phyloP scores from a whole-genome alignment of 2,113 vertebrate genomes.

The Salvelinus sp. region DNA sequence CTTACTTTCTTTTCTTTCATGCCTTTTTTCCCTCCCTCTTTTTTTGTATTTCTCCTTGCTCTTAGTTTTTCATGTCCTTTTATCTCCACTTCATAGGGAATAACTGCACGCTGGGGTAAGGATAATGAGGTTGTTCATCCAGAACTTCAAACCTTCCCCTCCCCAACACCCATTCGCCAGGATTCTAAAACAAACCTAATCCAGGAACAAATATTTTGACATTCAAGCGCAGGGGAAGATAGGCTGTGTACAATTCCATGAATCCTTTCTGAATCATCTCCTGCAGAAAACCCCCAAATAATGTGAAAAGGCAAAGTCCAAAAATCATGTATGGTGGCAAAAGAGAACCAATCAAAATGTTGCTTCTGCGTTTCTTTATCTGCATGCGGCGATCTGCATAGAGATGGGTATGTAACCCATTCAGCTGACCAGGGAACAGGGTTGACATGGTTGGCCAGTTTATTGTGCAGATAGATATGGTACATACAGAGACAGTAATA shows the following conservation, averaged over 20 bases:
- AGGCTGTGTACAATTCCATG: constrained; percentile 45
- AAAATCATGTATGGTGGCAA: constrained; percentile 32
- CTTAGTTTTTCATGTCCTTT: constrained; percentile 70
- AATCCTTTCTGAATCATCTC: constrained; percentile 49
- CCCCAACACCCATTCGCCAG: constrained; percentile 57
- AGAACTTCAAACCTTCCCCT: constrained; percentile 68
- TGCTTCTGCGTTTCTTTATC: constrained; percentile 19
- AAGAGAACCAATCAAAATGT: constrained; percentile 45
- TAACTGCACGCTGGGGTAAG: constrained; percentile 69
- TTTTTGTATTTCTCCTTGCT: constrained; percentile 63
- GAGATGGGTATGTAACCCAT: constrained; percentile 49
- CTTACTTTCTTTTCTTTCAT: constrained; percentile 42
- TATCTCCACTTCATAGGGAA: constrained; percentile 79
- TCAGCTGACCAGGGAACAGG: constrained; percentile 39
- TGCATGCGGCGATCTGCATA: constrained; percentile 32
- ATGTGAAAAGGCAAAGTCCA: constrained; percentile 12
- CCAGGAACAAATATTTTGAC: constrained; percentile 78
- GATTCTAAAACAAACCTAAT: constrained; percentile 69
- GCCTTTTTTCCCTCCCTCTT: constrained; percentile 23
- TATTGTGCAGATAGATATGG: constrained; percentile 58
- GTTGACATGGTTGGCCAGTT: constrained; percentile 52
- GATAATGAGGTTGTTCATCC: constrained; percentile 80
- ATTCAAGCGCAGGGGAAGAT: constrained; percentile 64
- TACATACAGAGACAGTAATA: constrained; percentile 10
- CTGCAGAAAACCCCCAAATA: constrained; percentile 27